Evolutionary conservation across 1,140 invertebrate species (phyloP).

Genomic region (Sarcophaga bullata): DNA sequence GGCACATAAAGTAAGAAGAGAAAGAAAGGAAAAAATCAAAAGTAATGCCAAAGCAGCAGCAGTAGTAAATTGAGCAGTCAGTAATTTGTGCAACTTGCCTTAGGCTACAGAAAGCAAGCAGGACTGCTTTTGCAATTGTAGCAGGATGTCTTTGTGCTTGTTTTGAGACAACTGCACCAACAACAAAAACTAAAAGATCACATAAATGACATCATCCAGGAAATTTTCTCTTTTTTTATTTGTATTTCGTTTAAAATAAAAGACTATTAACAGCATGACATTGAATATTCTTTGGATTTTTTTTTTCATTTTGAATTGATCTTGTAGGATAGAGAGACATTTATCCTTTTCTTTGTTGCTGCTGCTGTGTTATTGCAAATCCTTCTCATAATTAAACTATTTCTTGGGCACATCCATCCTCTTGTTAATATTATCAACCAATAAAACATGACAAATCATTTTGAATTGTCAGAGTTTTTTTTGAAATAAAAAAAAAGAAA

Average conservation of each 20-base stretch:
- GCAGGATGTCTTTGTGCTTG: background rate
- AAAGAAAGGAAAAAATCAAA: too few species aligned
- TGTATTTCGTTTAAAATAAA: background rate
- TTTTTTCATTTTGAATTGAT: background rate
- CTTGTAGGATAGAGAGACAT: background rate
- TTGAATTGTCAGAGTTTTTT: too few species aligned
- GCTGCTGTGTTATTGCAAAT: background rate
- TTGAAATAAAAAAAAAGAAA: background rate
- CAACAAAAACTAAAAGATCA: too few species aligned
- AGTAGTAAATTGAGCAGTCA: background rate
- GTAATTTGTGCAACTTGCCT: conserved; percentile 23
- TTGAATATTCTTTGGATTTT: background rate
- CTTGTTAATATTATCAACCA: conserved; percentile 25
- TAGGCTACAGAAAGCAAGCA: background rate
- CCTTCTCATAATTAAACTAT: too few species aligned
- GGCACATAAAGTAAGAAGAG: too few species aligned
- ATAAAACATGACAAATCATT: conserved; percentile 21
- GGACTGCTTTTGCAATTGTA: background rate
- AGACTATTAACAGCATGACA: conserved; percentile 21
- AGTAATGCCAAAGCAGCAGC: background rate
- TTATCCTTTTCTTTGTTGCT: background rate
- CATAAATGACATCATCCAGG: conserved; percentile 1
- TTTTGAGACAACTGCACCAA: background rate
- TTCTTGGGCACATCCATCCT: conserved; percentile 30
- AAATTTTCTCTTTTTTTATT: background rate